Evolutionary conservation across 2,113 vertebrate genomes (phyloP), one percentile per base, ranked within the genome.

Genomic region (Neopipo cinnamomea): DNA sequence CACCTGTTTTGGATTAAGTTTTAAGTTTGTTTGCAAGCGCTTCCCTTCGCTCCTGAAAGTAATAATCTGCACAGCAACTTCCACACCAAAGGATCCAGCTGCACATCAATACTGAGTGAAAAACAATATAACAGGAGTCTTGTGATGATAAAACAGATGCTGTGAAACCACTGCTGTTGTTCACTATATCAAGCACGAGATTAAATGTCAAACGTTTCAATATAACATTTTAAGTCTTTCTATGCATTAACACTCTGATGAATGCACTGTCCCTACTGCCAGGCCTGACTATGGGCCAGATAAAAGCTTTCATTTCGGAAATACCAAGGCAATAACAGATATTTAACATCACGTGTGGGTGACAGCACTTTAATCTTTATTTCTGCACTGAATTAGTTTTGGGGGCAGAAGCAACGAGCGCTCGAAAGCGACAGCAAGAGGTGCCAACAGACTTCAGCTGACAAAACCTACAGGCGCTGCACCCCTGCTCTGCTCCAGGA

Each of bases 401-500:
- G 24, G 50, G 9, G 11, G 7, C 20, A 81, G 50, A 6, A 8
- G 2, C 14, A 44, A 2, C 0, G 8, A 65, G 9, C 1, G 15
- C 0, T 65, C 17, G 19, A 4, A 50, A 50, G 49, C 1, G 24
- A n/a, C 53, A 77, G 53, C 31, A 53, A 33, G 59, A 1, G 4
- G 15, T 6, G 33, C 21, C 30, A 52, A 23, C 23, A 37, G 27
- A 18, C 23, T 30, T 50, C 5, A 39, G 8, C 23, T 0, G 63
- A 16, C 59, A 44, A 39, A 27, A 23, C 14, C 24, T 5, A 4
- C 21, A 39, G 73, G 30, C 20, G 8, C 66, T 22, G 10, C 8
- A 8, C 1, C 4, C 3, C 39, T 0, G 44, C 49, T 28, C 37
- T 2, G 14, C 1, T 16, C 53, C 7, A 12, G 14, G 17, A 0